A percentile compares a stretch with the other conserved stretches of the same genome.
These are phyloP conservation scores for Pitangus sulphuratus DNA, from an alignment of 2,797 vertebrate species.

Conservation along the genomic window DNA sequence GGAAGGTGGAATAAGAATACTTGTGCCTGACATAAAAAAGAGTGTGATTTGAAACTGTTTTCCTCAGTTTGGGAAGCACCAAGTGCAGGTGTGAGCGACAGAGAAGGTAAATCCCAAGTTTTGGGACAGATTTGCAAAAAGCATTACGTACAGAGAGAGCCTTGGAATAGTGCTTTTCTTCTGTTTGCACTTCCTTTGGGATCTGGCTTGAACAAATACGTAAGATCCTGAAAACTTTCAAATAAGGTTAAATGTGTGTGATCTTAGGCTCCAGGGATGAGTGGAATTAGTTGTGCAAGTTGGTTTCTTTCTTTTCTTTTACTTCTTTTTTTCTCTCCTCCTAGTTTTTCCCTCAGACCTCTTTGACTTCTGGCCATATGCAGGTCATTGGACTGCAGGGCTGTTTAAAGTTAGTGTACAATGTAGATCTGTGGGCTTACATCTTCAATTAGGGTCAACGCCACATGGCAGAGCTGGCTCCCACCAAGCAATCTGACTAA, in stretches of 20 bases:
- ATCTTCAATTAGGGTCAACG: neutral
- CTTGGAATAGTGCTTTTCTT: neutral
- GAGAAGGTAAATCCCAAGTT: neutral
- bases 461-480: neutral
- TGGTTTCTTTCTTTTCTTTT: accelerated
- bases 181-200: neutral
- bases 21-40: neutral
- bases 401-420: neutral
- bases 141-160: neutral
- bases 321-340: accelerated
- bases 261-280: neutral
- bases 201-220: neutral
- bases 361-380: neutral
- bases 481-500: neutral
- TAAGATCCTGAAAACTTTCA: constrained; percentile 1
- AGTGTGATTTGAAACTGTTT: neutral
- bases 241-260: neutral
- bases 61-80: neutral
- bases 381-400: neutral
- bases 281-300: neutral
- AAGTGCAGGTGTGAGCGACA: neutral
- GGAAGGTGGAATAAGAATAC: neutral
- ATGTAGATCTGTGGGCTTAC: neutral
- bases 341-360: neutral
- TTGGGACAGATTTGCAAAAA: neutral